These are phyloP conservation scores for Phylloscopus whistleri DNA, from an alignment of 2,113 vertebrate species.

Conservation along the genomic window DNA sequence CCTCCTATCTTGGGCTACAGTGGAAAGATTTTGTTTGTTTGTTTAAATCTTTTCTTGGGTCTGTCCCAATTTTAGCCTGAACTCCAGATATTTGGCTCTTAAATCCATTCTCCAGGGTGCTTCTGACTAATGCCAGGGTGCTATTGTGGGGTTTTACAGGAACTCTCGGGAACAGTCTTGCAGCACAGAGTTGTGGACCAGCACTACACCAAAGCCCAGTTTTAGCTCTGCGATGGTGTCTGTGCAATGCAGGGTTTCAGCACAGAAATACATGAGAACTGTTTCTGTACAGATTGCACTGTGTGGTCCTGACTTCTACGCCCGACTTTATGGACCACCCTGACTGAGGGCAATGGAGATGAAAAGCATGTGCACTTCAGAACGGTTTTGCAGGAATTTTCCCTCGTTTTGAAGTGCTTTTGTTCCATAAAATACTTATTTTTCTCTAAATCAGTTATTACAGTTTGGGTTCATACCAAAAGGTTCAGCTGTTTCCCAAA, in stretches of 20 bases:
- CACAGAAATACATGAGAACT: background rate
- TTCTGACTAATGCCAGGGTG: conserved; percentile 44
- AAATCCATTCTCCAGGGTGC: background rate
- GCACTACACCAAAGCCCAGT: background rate
- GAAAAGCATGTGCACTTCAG: background rate
- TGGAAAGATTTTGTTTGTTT: conserved; percentile 37
- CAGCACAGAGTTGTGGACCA: background rate
- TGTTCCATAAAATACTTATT: background rate
- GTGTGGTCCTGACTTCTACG: background rate
- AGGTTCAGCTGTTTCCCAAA: background rate
- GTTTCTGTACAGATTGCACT: background rate
- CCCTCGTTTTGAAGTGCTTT: background rate
- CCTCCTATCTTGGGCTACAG: background rate
- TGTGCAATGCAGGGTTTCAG: background rate
- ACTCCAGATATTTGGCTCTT: conserved; percentile 31
- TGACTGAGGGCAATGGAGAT: background rate
- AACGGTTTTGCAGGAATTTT: background rate
- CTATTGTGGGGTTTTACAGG: conserved; percentile 12
- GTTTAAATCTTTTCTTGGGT: conserved; percentile 37
- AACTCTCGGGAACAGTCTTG: background rate
- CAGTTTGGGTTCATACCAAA: background rate
- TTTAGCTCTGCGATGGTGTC: background rate
- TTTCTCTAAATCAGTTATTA: background rate
- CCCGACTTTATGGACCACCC: background rate
- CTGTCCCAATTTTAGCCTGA: conserved; percentile 38